These are phyloP conservation scores for Lethocerus indicus DNA, from an alignment of 1,140 invertebrate genomes.

Conservation along the genomic window DNA sequence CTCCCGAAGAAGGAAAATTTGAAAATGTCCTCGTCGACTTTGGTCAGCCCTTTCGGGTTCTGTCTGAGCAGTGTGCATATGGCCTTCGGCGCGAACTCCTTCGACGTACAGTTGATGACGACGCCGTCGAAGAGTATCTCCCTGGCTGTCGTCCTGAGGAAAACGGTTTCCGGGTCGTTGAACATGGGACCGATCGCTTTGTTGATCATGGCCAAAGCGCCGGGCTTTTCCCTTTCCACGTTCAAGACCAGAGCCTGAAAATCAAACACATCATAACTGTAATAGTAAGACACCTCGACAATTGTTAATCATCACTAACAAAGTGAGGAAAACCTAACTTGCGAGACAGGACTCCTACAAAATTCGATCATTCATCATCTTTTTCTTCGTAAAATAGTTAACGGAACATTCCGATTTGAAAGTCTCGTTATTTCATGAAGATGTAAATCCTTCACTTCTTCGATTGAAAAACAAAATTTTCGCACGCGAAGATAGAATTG, in stretches of 20 bases:
- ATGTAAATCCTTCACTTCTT: too few species aligned
- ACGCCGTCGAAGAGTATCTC: conserved; percentile 56
- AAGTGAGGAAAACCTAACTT: too few species aligned
- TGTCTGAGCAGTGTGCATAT: conserved; percentile 44
- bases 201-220: conserved; percentile 12
- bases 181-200: conserved; percentile 29
- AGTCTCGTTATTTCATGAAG: too few species aligned
- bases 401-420: too few species aligned
- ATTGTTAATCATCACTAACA: too few species aligned
- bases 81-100: conserved; percentile 48
- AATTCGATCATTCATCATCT: too few species aligned
- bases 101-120: conserved; percentile 43
- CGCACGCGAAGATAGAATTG: too few species aligned
- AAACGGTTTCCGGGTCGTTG: conserved; percentile 36
- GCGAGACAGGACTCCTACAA: too few species aligned
- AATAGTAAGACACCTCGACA: too few species aligned
- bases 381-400: too few species aligned
- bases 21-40: conserved; percentile 37
- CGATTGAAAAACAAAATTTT: too few species aligned
- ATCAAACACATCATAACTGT: too few species aligned
- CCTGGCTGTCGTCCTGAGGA: conserved; percentile 39
- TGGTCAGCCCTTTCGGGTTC: conserved; percentile 30
- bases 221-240: conserved; percentile 14
- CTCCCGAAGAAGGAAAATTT: conserved; percentile 48
- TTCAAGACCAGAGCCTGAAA: conserved; percentile 16